A percentile compares a stretch with the other conserved stretches of the same genome.
These are phyloP conservation scores for Exephanes ischioxanthus DNA, from an alignment of 2,888 invertebrate species.

Conservation along the genomic window DNA sequence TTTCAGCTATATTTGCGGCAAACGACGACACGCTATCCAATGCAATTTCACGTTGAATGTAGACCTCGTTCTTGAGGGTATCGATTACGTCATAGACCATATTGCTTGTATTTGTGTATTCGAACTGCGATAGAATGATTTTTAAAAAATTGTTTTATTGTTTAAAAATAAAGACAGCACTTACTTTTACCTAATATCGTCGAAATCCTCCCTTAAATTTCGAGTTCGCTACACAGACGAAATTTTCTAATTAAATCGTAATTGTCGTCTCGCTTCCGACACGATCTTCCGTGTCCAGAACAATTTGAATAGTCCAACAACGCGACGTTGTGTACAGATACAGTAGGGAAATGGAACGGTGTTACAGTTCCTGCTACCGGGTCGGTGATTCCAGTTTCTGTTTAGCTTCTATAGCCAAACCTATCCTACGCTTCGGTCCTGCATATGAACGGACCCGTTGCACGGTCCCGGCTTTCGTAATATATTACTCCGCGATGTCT, in stretches of 20 bases:
- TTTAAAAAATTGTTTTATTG: not conserved
- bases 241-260: not conserved
- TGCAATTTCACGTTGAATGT: conserved; percentile 49
- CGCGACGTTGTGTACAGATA: conserved; percentile 16
- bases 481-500: conserved; percentile 80
- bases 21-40: conserved; percentile 54
- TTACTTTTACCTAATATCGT: not conserved
- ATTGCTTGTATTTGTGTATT: not conserved
- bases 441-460: conserved; percentile 62
- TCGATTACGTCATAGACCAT: conserved; percentile 38
- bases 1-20: not conserved
- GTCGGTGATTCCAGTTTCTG: conserved; percentile 32
- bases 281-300: conserved; percentile 56
- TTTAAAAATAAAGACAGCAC: not conserved
- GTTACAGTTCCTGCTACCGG: conserved; percentile 51
- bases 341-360: conserved; percentile 35
- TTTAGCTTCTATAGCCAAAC: conserved; percentile 20
- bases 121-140: not conserved
- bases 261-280: conserved; percentile 24
- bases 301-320: conserved; percentile 62
- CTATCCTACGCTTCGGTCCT: conserved; percentile 43
- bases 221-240: not conserved
- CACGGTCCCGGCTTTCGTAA: conserved; percentile 66
- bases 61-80: conserved; percentile 36
- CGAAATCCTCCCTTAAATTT: not conserved